Conservation (phyloP, 2,888 invertebrate genomes). For the Melanargia galathea region DNA sequence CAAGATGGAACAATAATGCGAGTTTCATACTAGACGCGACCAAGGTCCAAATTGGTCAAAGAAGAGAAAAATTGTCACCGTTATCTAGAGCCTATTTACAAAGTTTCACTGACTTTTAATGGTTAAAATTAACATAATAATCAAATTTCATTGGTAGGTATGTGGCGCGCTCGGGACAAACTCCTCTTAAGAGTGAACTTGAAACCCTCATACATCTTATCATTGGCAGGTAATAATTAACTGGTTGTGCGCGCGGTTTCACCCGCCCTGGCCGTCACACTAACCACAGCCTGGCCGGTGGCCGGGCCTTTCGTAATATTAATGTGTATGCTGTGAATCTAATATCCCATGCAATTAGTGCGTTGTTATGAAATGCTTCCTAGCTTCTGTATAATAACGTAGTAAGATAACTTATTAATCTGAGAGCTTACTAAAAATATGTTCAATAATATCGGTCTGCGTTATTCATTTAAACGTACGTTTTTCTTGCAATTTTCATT, state of each 20-base stretch:
- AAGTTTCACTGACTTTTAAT: no score
- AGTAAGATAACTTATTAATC: conserved; percentile 23
- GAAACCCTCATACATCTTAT: conserved; percentile 30
- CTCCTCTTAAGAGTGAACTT: conserved; percentile 22
- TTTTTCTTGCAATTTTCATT: not conserved
- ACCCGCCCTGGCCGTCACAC: conserved; percentile 27
- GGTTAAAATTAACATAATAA: no score
- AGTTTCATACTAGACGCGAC: no score
- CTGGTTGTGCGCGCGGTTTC: conserved; percentile 33
- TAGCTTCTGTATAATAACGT: conserved; percentile 40
- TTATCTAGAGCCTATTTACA: no score
- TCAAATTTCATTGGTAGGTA: no score
- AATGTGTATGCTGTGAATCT: conserved; percentile 38
- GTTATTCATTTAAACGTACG: not conserved
- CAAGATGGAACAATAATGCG: no score
- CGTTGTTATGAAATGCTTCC: conserved; percentile 40
- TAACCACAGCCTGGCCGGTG: conserved; percentile 36
- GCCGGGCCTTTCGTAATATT: conserved; percentile 36
- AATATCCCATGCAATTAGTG: conserved; percentile 38
- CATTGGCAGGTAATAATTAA: conserved; percentile 38
- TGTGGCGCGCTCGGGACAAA: no score
- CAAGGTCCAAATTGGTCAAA: no score
- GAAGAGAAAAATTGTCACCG: no score
- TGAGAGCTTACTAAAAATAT: not conserved
- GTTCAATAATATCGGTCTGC: not conserved